Percentiles rank a stretch among this genome's conserved stretches.
Evolutionary conservation across 2,797 vertebrate genomes (phyloP).

Genomic region (Tarsius wallacei): DNA sequence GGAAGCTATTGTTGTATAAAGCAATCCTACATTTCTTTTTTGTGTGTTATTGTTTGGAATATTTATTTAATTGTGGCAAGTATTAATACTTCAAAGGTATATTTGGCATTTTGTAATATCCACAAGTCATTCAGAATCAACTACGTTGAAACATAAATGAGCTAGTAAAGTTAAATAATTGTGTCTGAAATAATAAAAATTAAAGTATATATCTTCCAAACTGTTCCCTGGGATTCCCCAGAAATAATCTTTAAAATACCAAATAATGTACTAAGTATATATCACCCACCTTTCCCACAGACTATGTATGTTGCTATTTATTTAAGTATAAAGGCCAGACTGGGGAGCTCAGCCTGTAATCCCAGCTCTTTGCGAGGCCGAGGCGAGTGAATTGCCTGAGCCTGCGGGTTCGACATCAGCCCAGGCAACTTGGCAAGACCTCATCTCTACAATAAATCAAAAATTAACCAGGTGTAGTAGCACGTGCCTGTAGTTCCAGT

Average conservation of each 20-base stretch:
- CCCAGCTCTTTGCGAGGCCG: too few relatives aligned
- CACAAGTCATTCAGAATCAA: conserved; percentile 25
- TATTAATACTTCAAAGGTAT: conserved; percentile 12
- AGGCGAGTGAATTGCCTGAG: too few relatives aligned
- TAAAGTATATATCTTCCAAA: not conserved
- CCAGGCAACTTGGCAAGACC: too few relatives aligned
- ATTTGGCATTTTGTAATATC: conserved; percentile 42
- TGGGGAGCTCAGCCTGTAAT: too few relatives aligned
- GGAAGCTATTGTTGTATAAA: not conserved
- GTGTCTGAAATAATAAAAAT: conserved; percentile 56
- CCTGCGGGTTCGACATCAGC: too few relatives aligned
- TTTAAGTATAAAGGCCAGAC: not conserved
- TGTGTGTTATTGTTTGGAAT: conserved; percentile 20
- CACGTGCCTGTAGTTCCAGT: too few relatives aligned
- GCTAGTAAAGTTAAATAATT: conserved; percentile 28
- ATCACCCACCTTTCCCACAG: not conserved
- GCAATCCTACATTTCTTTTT: not conserved
- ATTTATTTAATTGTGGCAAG: conserved; percentile 3
- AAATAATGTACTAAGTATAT: not conserved
- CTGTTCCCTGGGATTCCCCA: not conserved
- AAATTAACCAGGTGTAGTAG: too few relatives aligned
- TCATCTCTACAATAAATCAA: too few relatives aligned
- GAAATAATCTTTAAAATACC: conserved; percentile 54
- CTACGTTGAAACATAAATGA: not conserved
- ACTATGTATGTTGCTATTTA: not conserved